phyloP scores from a whole-genome alignment of 2,113 vertebrate genomes.

The Azemiops feae region DNA sequence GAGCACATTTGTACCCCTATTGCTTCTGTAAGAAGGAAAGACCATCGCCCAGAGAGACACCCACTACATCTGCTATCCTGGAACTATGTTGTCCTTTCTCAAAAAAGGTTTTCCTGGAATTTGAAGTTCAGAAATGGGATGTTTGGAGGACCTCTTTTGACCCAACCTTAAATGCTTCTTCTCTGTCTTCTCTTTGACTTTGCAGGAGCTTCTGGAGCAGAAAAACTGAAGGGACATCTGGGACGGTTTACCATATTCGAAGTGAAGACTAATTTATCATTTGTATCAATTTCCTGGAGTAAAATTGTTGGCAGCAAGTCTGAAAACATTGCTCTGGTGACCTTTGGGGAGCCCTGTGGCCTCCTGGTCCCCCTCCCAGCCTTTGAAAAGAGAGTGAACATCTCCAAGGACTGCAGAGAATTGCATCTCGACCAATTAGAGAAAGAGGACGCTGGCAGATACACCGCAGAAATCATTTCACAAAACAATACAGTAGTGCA shows the following conservation, averaged over 20 bases:
- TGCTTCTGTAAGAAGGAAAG: too few species aligned
- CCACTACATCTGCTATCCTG: too few species aligned
- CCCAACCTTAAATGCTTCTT: neutral
- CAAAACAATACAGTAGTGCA: accelerated
- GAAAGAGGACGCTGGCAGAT: neutral
- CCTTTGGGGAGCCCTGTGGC: neutral
- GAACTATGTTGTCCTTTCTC: too few species aligned
- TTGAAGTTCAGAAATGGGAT: neutral
- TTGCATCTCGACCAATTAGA: neutral
- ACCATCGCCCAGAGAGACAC: too few species aligned
- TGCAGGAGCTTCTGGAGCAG: neutral
- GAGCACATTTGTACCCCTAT: too few species aligned
- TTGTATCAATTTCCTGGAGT: accelerated
- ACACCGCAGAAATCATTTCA: neutral
- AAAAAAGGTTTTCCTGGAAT: too few species aligned
- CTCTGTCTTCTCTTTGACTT: neutral
- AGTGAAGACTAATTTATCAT: neutral
- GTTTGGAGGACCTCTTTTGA: too few species aligned
- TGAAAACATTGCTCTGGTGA: neutral
- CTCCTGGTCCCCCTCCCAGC: accelerated
- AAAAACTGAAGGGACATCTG: neutral
- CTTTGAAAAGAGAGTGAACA: neutral
- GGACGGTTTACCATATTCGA: neutral
- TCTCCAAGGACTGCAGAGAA: neutral
- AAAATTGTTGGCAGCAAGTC: accelerated